phyloP scores from a whole-genome alignment of 2,888 invertebrate genomes.

The Caenorhabditis doughertyi region DNA sequence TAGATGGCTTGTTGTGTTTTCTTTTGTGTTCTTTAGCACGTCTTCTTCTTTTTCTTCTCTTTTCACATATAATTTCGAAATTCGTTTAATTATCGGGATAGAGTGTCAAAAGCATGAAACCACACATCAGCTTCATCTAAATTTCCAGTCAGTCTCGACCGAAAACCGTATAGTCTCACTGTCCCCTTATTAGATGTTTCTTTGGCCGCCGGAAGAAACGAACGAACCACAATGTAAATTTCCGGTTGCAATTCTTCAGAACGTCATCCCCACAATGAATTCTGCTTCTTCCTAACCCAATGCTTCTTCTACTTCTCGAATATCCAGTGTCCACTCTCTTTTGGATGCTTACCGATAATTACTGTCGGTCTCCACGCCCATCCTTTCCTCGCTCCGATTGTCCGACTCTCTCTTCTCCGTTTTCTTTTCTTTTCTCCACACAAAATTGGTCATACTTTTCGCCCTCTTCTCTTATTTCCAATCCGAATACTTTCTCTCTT shows the following conservation, averaged over 20 bases:
- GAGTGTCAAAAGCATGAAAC: slow-evolving; percentile 3
- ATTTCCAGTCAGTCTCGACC: slow-evolving; percentile 32
- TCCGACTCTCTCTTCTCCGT: slow-evolving; percentile 35
- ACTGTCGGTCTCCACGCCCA: slow-evolving; percentile 10
- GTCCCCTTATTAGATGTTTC: slow-evolving; percentile 34
- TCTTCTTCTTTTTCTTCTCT: no score
- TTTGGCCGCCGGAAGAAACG: slow-evolving; percentile 39
- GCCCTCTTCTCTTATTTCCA: slow-evolving; percentile 21
- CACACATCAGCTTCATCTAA: slow-evolving; percentile 32
- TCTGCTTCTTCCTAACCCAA: neutral
- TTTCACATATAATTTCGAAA: slow-evolving; percentile 18
- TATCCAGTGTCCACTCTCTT: slow-evolving; percentile 56
- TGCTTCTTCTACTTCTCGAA: slow-evolving; percentile 36
- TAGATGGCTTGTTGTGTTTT: slow-evolving; percentile 19
- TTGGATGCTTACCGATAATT: slow-evolving; percentile 58
- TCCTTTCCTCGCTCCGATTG: neutral
- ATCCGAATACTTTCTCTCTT: slow-evolving; percentile 40
- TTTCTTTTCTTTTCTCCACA: slow-evolving; percentile 43
- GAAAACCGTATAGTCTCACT: slow-evolving; percentile 40
- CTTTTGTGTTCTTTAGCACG: slow-evolving; percentile 4
- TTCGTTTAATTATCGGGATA: slow-evolving; percentile 9
- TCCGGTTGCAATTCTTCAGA: slow-evolving; percentile 42
- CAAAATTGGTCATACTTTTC: slow-evolving; percentile 59
- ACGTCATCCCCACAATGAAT: neutral
- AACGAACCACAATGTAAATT: slow-evolving; percentile 30